These are phyloP conservation scores for Noctuana brunneofusca DNA, from an alignment of 2,888 invertebrate species.

Conservation along the genomic window DNA sequence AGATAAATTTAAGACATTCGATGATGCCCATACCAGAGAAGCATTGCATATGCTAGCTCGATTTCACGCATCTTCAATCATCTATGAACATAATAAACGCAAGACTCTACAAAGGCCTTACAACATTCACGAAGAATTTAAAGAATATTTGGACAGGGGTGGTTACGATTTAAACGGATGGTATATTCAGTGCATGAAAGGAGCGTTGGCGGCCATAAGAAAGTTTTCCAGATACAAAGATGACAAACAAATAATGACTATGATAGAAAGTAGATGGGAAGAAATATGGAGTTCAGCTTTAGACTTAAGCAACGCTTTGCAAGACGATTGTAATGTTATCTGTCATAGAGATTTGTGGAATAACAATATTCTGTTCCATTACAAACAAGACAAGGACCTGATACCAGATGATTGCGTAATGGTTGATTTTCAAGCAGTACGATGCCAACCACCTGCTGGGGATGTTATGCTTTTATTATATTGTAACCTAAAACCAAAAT, in stretches of 20 bases:
- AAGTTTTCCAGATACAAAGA: slow-evolving; percentile 59
- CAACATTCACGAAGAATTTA: slow-evolving; percentile 58
- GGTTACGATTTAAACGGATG: slow-evolving; percentile 60
- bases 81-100: slow-evolving; percentile 72
- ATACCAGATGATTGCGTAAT: slow-evolving; percentile 82
- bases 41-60: slow-evolving; percentile 73
- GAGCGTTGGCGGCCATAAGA: slow-evolving; percentile 62
- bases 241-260: slow-evolving; percentile 43
- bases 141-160: slow-evolving; percentile 49
- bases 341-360: slow-evolving; percentile 86
- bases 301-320: slow-evolving; percentile 52
- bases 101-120: slow-evolving; percentile 52
- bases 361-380: slow-evolving; percentile 84
- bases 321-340: slow-evolving; percentile 74
- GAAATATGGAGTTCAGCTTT: slow-evolving; percentile 59
- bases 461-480: slow-evolving; percentile 84
- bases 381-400: slow-evolving; percentile 48
- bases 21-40: slow-evolving; percentile 70
- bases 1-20: slow-evolving; percentile 67
- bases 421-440: slow-evolving; percentile 87
- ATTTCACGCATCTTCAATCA: slow-evolving; percentile 79
- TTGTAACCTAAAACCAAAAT: slow-evolving; percentile 74
- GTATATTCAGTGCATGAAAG: slow-evolving; percentile 66
- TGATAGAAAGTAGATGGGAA: slow-evolving; percentile 58
- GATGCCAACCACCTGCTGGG: slow-evolving; percentile 86